Conservation (phyloP, 2,113 vertebrate genomes). For the Macquaria australasica region DNA sequence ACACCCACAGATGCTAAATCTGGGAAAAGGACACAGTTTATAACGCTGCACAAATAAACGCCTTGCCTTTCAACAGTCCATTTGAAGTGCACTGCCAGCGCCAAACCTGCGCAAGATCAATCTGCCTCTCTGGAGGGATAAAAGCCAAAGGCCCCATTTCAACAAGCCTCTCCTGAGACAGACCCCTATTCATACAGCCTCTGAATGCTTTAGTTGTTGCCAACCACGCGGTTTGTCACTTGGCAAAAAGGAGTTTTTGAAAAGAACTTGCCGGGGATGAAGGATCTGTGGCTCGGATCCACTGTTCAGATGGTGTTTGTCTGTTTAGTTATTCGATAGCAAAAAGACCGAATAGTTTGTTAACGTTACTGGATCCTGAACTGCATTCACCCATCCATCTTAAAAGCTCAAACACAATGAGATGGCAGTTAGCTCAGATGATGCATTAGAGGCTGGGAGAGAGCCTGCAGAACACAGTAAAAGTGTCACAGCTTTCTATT, state of each 20-base stretch:
- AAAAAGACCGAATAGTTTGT: slow-evolving; percentile 48
- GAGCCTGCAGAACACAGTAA: slow-evolving; percentile 46
- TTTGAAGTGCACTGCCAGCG: slow-evolving; percentile 69
- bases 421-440: slow-evolving; percentile 51
- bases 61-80: slow-evolving; percentile 67
- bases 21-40: slow-evolving; percentile 58
- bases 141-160: slow-evolving; percentile 72
- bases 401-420: slow-evolving; percentile 57
- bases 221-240: slow-evolving; percentile 77
- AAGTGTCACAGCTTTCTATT: slow-evolving; percentile 63
- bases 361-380: slow-evolving; percentile 44
- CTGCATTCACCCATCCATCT: slow-evolving; percentile 55
- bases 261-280: slow-evolving; percentile 50
- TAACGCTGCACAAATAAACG: slow-evolving; percentile 65
- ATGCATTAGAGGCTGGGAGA: slow-evolving; percentile 52
- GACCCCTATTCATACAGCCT: slow-evolving; percentile 73
- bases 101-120: slow-evolving; percentile 73
- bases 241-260: slow-evolving; percentile 61
- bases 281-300: slow-evolving; percentile 63
- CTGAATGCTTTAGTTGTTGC: slow-evolving; percentile 76
- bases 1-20: slow-evolving; percentile 62
- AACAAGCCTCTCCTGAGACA: slow-evolving; percentile 75
- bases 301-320: slow-evolving; percentile 53
- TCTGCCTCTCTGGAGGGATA: slow-evolving; percentile 64
- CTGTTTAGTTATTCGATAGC: slow-evolving; percentile 53